These are phyloP conservation scores for Macrophya annulata DNA, from an alignment of 2,888 invertebrate species.

Conservation along the genomic window DNA sequence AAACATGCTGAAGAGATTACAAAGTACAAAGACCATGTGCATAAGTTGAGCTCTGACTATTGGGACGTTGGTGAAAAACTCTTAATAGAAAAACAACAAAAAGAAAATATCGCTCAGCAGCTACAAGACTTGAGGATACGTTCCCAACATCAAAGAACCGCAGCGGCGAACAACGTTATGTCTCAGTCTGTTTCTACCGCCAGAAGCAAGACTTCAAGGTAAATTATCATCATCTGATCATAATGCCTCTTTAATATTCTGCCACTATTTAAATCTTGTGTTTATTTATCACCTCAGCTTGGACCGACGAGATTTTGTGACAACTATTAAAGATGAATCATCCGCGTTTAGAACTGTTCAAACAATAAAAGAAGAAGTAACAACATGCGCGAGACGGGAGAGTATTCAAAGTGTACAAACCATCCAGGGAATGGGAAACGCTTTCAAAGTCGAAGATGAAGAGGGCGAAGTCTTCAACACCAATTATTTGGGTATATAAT, in stretches of 20 bases:
- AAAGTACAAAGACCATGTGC: constrained; percentile 82
- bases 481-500: constrained; percentile 83
- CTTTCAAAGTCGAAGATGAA: constrained; percentile 86
- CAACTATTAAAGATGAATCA: constrained; percentile 31
- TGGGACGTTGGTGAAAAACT: constrained; percentile 85
- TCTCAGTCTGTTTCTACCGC: constrained; percentile 29
- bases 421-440: constrained; percentile 76
- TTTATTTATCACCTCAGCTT: constrained; percentile 63
- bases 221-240: constrained; percentile 2
- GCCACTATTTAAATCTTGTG: not conserved
- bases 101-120: constrained; percentile 80
- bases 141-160: constrained; percentile 57
- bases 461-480: constrained; percentile 93
- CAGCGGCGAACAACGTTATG: constrained; percentile 56
- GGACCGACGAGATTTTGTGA: constrained; percentile 66
- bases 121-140: constrained; percentile 65
- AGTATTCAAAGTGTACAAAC: constrained; percentile 73
- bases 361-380: constrained; percentile 70
- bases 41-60: constrained; percentile 81
- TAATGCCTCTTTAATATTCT: not conserved
- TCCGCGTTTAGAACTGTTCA: constrained; percentile 62
- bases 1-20: constrained; percentile 75
- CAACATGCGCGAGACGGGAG: constrained; percentile 69
- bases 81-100: constrained; percentile 82
- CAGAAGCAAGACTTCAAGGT: constrained; percentile 67